Conservation (phyloP, 1,140 invertebrate genomes). For the Drosophila nasuta region DNA sequence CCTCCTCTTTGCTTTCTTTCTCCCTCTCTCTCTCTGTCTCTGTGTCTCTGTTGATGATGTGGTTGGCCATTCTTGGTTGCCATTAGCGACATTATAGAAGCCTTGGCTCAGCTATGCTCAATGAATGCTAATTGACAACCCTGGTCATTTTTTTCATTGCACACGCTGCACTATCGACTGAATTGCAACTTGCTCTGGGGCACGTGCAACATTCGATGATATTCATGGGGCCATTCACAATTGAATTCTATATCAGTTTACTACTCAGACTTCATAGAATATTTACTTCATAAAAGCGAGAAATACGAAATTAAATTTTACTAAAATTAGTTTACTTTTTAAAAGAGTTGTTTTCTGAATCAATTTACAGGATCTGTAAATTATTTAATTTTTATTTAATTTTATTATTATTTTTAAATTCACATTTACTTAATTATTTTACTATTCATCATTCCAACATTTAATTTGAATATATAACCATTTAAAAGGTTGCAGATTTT, state of each 20-base stretch:
- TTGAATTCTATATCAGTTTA: not conserved
- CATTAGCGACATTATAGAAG: slow-evolving; percentile 72
- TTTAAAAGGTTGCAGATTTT: too few relatives aligned
- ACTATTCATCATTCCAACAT: too few relatives aligned
- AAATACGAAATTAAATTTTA: too few relatives aligned
- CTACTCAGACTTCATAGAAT: not conserved
- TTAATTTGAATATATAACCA: too few relatives aligned
- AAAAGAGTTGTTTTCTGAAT: too few relatives aligned
- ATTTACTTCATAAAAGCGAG: not conserved
- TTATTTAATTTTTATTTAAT: too few relatives aligned
- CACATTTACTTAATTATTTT: too few relatives aligned
- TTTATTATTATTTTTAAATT: too few relatives aligned
- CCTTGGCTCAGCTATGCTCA: slow-evolving; percentile 39
- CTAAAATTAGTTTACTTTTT: too few relatives aligned
- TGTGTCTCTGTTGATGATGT: slow-evolving; percentile 19
- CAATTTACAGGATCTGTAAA: too few relatives aligned
- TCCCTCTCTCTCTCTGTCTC: not conserved
- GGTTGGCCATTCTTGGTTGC: slow-evolving; percentile 41
- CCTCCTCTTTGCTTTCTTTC: too few relatives aligned
- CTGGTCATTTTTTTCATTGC: slow-evolving; percentile 15
- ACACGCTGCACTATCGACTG: not conserved
- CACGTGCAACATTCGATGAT: not conserved
- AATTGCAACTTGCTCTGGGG: not conserved
- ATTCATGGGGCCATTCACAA: not conserved
- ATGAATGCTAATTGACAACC: slow-evolving; percentile 62